Base-by-base conservation (phyloP, 2,888 invertebrate species). In the Eupsilia transversa region DNA sequence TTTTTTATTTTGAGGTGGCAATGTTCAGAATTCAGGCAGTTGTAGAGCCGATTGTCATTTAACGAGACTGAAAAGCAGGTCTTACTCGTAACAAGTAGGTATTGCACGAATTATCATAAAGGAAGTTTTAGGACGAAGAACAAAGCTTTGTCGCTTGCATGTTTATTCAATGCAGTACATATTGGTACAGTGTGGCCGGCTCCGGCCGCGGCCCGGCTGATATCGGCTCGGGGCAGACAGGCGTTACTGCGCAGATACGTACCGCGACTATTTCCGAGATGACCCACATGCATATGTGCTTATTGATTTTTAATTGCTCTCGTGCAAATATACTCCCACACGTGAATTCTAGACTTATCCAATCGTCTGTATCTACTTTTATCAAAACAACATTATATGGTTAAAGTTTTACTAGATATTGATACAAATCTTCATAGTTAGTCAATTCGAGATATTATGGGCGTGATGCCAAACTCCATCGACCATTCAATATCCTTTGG, bases 301-400 rank as follows among this genome's bases (percentile, higher is more conserved):
- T 83, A 88, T 86, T 82, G 87, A 81, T 87, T 85, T 88, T 86
- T 87, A 85, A 88, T 85, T 81, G 82, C 77, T 66, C 65, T 69
- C 56, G 71, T 76, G 77, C 63, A 74, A 80, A 84, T 86, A 80
- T 76, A 70, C 27, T 67, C 41, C 35, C 43, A 68, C 60, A 57
- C n/a, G 46, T 73, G 66, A n/a, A 61, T 54, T 49, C 43, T 74
- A 71, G 46, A 41, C 43, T 63, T 56, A 66, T 64, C 17, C 63
- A 54, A 71, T 59, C 46, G 23, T 54, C 70, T 60, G 41, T 49
- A 57, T 59, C 41, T 49, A 35, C 10, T 60, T 33, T 23, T 54
- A 46, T 59, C 38, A 46, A 61, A 61, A 54, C 23, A 75, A 75
- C 20, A 74, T 70, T 74, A 38, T 72, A 66, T n/a, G 35, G 43